Evolutionary conservation across 2,888 invertebrate species (phyloP), one percentile per base, ranked within the genome.

Genomic region (Xestobium rufovillosum): DNA sequence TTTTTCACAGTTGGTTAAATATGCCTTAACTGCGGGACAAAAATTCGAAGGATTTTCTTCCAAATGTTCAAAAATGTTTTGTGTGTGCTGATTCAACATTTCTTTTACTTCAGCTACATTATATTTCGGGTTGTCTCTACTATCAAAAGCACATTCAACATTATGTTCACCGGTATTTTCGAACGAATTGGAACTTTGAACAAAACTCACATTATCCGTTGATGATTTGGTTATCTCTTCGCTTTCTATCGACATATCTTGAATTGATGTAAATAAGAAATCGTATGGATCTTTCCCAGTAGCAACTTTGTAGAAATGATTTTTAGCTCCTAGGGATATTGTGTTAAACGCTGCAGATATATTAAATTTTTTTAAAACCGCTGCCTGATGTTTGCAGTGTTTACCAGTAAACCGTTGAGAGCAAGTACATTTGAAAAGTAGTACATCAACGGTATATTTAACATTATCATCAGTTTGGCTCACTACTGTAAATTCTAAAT

Each of bases 311-410:
- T 34, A 34, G 10, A 34, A 14, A 12, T 31, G 27, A 8, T 13
- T 10, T 34, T 30, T 3, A 6, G 11, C 14, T 34, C 29, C 13
- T 10, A 29, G 4, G 8, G n/a, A 34, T 34, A 29, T 30, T 4
- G 34, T 34, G 29, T 34, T 34, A 8, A 34, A 34, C 2, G 14
- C 34, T 8, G 27, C 3, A 34, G 11, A 11, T 11, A 34, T 8
- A 29, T 34, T 34, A 30, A 29, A 29, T 4, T 34, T 26, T 11
- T 34, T 29, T 11, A 29, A 9, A 11, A 34, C 34, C 3, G 34
- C 25, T 34, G 12, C 34, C 9, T 34, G 34, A 14, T 34, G 34
- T 27, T 34, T 34, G 29, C 28, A 29, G 9, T 30, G 34, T 34
- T 34, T 34, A 29, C 34, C 31, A 34, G 25, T 34, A 27, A 34